A percentile compares a stretch with the other conserved stretches of the same genome.
phyloP scores from a whole-genome alignment of 2,797 vertebrate species.

The Acipenser ruthenus region DNA sequence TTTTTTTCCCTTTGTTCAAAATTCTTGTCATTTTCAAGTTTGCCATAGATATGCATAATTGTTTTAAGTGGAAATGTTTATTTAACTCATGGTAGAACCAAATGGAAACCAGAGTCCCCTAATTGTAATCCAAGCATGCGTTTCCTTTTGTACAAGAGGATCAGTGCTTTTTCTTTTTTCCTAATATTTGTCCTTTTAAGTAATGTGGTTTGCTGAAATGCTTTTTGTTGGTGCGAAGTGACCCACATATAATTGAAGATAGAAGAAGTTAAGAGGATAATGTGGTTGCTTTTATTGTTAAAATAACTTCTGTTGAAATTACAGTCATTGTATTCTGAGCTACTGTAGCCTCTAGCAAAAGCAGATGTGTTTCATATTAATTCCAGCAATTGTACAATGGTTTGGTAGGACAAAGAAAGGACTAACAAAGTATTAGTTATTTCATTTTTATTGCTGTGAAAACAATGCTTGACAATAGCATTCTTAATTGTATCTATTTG shows the following conservation, averaged over 20 bases:
- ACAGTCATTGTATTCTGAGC: slow-evolving; percentile 15
- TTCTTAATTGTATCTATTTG: no score
- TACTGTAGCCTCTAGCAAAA: slow-evolving; percentile 5
- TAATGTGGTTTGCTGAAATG: slow-evolving; percentile 9
- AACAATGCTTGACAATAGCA: no score
- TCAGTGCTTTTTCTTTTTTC: no score
- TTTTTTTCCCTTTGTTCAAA: no score
- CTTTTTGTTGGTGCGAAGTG: slow-evolving; percentile 15
- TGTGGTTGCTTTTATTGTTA: slow-evolving; percentile 13
- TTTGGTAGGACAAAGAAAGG: slow-evolving; percentile 2
- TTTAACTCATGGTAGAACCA: no score
- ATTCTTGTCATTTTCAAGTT: no score
- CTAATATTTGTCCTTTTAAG: background rate
- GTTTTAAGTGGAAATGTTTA: no score
- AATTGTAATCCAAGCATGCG: no score
- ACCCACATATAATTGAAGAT: slow-evolving; percentile 14
- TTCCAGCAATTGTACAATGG: slow-evolving; percentile 15
- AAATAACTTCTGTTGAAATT: slow-evolving; percentile 7
- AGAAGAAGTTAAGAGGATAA: slow-evolving; percentile 18
- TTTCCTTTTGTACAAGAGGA: no score
- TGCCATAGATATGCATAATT: no score
- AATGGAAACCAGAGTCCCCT: no score
- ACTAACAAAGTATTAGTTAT: slow-evolving; percentile 28
- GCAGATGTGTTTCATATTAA: slow-evolving; percentile 22
- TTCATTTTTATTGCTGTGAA: slow-evolving; percentile 18